Base-by-base conservation (phyloP, 2,797 vertebrate genomes). In the Catamblyrhynchus diadema region DNA sequence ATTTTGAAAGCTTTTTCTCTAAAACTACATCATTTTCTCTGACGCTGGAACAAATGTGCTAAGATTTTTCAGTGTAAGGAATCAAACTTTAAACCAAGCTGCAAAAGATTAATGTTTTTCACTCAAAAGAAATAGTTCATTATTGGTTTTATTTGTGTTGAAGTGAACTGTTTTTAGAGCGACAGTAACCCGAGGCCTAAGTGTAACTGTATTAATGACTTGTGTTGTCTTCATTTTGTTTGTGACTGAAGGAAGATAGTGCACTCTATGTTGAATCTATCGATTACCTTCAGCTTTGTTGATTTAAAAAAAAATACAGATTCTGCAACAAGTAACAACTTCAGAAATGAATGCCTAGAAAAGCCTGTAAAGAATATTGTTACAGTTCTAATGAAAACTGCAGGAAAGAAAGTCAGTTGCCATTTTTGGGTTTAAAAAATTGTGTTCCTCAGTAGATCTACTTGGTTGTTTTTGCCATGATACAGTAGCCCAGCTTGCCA, bases 1-100 rank as follows among this genome's bases (percentile, higher is more conserved):
- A 71, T 97, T 95, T 94, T 96, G 96, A 97, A 95, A 98, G 95
- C 96, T 97, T 98, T 97, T 96, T 96, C 96, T 97, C 97, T 97
- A 92, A 93, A 96, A 92, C 81, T 39, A 80, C 82, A 94, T 93
- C 33, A 75, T 95, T 91, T 95, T 91, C 88, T 95, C 93, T 96
- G 93, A 94, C 50, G 88, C 93, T 97, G 96, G 94, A 96, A 86
- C 94, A 94, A 93, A 69, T 23, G 37, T 93, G 88, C 78, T 94
- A 92, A 86, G 82, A 72, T 94, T 92, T 94, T 93, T 96, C 86
- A 89, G 24, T 93, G 66, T 92, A 91, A 93, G 89, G 96, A 96
- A 96, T 96, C 92, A 93, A 91, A 84, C 1, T 3, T 91, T 93
- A 93, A 94, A 94, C 65, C 64, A 81, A 86, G 66, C 95, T 97